These are phyloP conservation scores for Sandelia bainsii DNA, from an alignment of 2,797 vertebrate genomes.

Conservation along the genomic window DNA sequence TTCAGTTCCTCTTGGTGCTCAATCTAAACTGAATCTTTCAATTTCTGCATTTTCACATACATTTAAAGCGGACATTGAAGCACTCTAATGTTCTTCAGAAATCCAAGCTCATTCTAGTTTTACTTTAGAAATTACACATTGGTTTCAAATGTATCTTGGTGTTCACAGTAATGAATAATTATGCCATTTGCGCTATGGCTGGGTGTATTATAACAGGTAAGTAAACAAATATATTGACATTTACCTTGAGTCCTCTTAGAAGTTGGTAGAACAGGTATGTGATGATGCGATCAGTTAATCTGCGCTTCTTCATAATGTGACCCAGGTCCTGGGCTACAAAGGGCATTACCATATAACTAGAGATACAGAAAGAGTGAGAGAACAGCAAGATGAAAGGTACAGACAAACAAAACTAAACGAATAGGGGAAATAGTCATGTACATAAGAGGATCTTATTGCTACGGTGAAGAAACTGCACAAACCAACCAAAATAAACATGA, in stretches of 20 bases:
- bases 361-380: slow-evolving; percentile 17
- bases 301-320: slow-evolving; percentile 86
- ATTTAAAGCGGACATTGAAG: no score
- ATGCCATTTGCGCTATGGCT: background rate
- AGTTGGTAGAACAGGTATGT: slow-evolving; percentile 88
- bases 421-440: no score
- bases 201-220: background rate
- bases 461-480: slow-evolving; percentile 14
- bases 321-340: slow-evolving; percentile 85
- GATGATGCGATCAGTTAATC: slow-evolving; percentile 79
- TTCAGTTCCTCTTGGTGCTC: background rate
- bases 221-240: background rate
- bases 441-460: background rate
- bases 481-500: slow-evolving; percentile 42
- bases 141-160: background rate
- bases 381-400: background rate
- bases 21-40: background rate
- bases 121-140: no score
- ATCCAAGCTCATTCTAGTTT: background rate
- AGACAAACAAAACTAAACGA: background rate
- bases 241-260: slow-evolving; percentile 85
- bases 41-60: background rate
- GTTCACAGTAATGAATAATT: background rate
- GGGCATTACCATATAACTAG: slow-evolving; percentile 89
- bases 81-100: background rate